A percentile compares a stretch with the other conserved stretches of the same genome.
Evolutionary conservation across 2,888 invertebrate species (phyloP).

Genomic region (Aleiodes alternator): DNA sequence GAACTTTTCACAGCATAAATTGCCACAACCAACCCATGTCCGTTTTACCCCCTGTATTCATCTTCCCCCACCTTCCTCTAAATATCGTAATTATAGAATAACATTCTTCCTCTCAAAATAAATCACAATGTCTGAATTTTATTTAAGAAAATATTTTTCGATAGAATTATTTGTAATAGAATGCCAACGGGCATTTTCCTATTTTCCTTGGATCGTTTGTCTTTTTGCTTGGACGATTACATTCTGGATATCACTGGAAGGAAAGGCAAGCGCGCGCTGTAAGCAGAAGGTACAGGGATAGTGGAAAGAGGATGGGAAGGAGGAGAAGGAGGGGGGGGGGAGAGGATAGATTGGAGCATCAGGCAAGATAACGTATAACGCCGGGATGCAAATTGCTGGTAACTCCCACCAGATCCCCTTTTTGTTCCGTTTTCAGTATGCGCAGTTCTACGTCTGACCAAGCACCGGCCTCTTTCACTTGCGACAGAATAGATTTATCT

Average conservation of each 20-base stretch:
- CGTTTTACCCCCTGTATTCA: too few species aligned
- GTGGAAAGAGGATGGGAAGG: not conserved
- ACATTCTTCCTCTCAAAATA: not conserved
- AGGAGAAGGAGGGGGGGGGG: not conserved
- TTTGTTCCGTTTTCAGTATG: constrained; percentile 26
- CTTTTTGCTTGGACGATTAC: constrained; percentile 37
- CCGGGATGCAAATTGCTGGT: constrained; percentile 43
- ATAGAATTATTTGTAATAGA: constrained; percentile 15
- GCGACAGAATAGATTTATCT: not conserved
- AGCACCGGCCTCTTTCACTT: constrained; percentile 4
- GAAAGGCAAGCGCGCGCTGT: constrained; percentile 9
- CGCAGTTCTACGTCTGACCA: constrained; percentile 24
- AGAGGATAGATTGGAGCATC: constrained; percentile 34
- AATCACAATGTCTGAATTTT: constrained; percentile 5
- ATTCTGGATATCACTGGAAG: constrained; percentile 35
- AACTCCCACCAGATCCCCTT: constrained; percentile 33
- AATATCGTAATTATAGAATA: not conserved
- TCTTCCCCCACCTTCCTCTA: too few species aligned
- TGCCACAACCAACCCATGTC: too few species aligned
- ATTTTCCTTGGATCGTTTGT: constrained; percentile 39
- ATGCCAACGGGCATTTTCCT: constrained; percentile 30
- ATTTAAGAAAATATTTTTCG: constrained; percentile 4
- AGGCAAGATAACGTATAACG: constrained; percentile 40
- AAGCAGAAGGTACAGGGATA: not conserved
- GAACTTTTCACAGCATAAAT: too few species aligned